Conservation (phyloP, 1,140 invertebrate species). For the Pissodes strobi region DNA sequence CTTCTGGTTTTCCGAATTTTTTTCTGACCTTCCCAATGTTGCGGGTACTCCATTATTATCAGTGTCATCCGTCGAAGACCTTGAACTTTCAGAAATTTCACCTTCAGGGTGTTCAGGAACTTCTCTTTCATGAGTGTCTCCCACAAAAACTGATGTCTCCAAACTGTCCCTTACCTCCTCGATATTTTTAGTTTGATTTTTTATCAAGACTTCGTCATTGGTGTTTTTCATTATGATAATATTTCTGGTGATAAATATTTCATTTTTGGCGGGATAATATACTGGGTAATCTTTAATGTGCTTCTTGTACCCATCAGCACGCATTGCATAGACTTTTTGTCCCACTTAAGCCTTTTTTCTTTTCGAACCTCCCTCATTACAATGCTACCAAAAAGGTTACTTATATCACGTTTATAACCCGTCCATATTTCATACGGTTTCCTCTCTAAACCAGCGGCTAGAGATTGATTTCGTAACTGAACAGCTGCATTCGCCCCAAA, state of each 20-base stretch:
- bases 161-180: not conserved
- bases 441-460: conserved; percentile 22
- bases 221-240: too few relatives aligned
- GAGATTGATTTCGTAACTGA: conserved; percentile 56
- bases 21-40: too few relatives aligned
- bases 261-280: conserved; percentile 42
- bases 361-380: conserved; percentile 50
- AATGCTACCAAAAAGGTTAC: conserved; percentile 45
- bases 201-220: too few relatives aligned
- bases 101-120: too few relatives aligned
- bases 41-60: too few relatives aligned
- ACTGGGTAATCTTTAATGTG: conserved; percentile 38
- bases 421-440: conserved; percentile 44
- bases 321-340: conserved; percentile 39
- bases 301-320: conserved; percentile 40
- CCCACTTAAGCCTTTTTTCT: conserved; percentile 42
- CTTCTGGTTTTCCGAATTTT: too few relatives aligned
- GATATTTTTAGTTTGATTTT: too few relatives aligned
- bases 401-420: conserved; percentile 42
- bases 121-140: not conserved
- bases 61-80: too few relatives aligned
- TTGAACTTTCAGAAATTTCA: too few relatives aligned
- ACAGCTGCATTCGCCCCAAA: conserved; percentile 57
- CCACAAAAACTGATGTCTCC: too few relatives aligned
- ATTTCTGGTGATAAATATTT: conserved; percentile 44